Percentiles rank a stretch among this genome's conserved stretches.
Evolutionary conservation across 2,797 vertebrate species (phyloP).

Genomic region (Danio aesculapii): DNA sequence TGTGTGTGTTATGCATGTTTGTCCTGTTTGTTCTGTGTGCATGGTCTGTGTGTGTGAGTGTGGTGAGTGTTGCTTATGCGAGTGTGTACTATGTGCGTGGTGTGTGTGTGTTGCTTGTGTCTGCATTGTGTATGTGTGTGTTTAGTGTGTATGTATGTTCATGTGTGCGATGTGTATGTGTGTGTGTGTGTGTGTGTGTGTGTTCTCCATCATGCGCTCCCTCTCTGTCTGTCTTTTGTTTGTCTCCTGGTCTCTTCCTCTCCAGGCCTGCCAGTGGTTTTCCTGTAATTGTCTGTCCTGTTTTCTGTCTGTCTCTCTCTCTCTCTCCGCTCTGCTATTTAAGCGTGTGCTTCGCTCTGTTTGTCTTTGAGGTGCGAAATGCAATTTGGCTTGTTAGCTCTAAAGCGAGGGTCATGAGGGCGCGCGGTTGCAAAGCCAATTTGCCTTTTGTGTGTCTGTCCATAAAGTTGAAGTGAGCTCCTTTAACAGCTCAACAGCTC

Average conservation of each 20-base stretch:
- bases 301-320: conserved; percentile 14
- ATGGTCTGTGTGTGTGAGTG: too few species aligned
- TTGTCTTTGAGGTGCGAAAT: conserved; percentile 53
- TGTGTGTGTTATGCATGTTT: too few species aligned
- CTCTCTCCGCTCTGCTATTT: neutral
- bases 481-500: conserved; percentile 36
- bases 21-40: too few species aligned
- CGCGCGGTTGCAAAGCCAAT: conserved; percentile 51
- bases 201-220: too few species aligned
- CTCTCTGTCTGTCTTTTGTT: conserved; percentile 43
- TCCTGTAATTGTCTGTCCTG: conserved; percentile 44
- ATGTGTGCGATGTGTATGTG: too few species aligned
- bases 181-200: too few species aligned
- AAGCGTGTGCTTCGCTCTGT: conserved; percentile 18
- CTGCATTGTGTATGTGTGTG: too few species aligned
- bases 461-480: conserved; percentile 50
- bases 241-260: conserved; percentile 35
- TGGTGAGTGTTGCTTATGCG: too few species aligned
- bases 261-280: conserved; percentile 35
- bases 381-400: conserved; percentile 57
- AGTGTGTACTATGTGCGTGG: too few species aligned
- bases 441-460: conserved; percentile 48
- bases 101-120: too few species aligned
- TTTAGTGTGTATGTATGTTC: too few species aligned
- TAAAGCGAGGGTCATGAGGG: conserved; percentile 49